A percentile compares a stretch with the other conserved stretches of the same genome.
Evolutionary conservation across 2,888 invertebrate species (phyloP).

Genomic region (Hemistola chrysoprasaria): DNA sequence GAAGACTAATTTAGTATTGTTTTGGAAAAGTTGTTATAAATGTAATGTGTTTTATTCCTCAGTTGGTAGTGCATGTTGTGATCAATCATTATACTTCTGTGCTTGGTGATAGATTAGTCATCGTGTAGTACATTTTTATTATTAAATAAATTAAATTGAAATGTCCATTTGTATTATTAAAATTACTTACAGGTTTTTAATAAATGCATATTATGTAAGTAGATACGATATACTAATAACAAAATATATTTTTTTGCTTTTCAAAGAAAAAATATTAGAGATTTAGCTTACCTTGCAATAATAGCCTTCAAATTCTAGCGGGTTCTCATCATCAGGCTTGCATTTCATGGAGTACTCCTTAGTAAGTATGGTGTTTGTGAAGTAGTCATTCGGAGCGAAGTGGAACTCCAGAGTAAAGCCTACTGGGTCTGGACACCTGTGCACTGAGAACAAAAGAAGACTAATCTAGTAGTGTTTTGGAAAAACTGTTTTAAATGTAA

Average conservation of each 20-base stretch:
- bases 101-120: slow-evolving; percentile 47
- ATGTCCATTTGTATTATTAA: slow-evolving; percentile 47
- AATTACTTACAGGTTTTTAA: too few relatives aligned
- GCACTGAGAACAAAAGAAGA: slow-evolving; percentile 48
- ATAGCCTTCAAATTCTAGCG: slow-evolving; percentile 94
- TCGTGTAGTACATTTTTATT: slow-evolving; percentile 46
- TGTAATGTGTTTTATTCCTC: slow-evolving; percentile 25
- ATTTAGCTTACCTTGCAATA: slow-evolving; percentile 88
- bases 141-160: slow-evolving; percentile 16
- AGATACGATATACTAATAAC: too few relatives aligned
- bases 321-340: slow-evolving; percentile 91
- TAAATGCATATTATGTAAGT: too few relatives aligned
- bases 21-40: not conserved
- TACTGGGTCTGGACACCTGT: slow-evolving; percentile 75
- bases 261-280: too few relatives aligned
- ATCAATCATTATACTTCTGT: slow-evolving; percentile 27
- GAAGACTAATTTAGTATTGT: not conserved
- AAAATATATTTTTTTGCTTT: too few relatives aligned
- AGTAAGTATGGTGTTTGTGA: slow-evolving; percentile 90
- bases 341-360: slow-evolving; percentile 97
- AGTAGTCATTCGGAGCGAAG: slow-evolving; percentile 96
- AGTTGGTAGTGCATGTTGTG: slow-evolving; percentile 65
- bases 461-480: not conserved
- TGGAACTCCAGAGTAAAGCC: slow-evolving; percentile 92
- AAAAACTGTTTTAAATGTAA: not conserved